Evolutionary conservation across 2,888 invertebrate species (phyloP).

Genomic region (Apamea monoglypha): DNA sequence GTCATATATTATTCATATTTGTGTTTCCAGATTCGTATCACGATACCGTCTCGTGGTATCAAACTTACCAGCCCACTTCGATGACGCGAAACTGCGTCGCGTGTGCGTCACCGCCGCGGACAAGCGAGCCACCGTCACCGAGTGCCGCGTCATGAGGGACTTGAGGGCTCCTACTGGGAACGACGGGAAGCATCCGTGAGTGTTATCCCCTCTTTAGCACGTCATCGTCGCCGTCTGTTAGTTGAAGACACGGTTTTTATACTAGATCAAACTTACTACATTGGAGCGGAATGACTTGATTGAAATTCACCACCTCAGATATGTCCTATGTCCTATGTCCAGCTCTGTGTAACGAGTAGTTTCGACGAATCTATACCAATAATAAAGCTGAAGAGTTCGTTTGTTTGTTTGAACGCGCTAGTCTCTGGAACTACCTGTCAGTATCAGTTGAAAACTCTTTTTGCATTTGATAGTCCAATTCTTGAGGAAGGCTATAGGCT

Average conservation of each 20-base stretch:
- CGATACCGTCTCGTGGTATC: constrained; percentile 96
- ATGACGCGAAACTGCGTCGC: constrained; percentile 93
- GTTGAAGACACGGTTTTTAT: not conserved
- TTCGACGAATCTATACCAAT: no score
- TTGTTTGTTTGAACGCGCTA: no score
- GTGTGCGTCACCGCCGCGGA: constrained; percentile 92
- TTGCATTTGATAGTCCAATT: no score
- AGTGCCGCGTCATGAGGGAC: constrained; percentile 97
- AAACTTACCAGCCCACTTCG: constrained; percentile 95
- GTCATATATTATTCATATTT: not conserved
- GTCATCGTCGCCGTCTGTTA: not conserved
- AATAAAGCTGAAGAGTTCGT: no score
- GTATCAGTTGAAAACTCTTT: no score
- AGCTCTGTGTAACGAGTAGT: no score
- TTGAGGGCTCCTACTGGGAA: constrained; percentile 90
- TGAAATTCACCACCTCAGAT: no score
- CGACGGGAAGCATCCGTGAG: constrained; percentile 90
- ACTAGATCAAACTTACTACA: no score
- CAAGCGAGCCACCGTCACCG: constrained; percentile 91
- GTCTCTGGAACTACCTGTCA: no score
- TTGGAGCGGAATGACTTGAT: no score
- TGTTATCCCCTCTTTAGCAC: constrained; percentile 49
- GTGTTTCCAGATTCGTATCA: constrained; percentile 93
- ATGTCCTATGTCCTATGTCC: no score
- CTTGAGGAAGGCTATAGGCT: no score